Evolutionary conservation across 2,888 invertebrate species (phyloP).

Genomic region (Caenorhabditis sp.): DNA sequence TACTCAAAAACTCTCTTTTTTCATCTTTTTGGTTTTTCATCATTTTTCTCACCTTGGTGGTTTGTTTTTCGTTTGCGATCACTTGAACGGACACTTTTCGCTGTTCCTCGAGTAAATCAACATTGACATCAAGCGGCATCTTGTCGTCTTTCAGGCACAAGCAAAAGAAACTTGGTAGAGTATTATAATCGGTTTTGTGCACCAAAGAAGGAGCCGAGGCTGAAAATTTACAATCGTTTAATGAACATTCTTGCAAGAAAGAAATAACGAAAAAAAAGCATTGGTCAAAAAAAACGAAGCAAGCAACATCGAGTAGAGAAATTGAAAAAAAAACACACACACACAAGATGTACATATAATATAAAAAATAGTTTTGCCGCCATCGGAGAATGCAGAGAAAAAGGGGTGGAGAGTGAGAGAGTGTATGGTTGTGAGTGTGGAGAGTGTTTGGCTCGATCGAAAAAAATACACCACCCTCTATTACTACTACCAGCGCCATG

Average conservation of each 20-base stretch:
- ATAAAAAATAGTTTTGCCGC: not conserved
- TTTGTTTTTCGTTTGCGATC: conserved; percentile 19
- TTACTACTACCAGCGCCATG: no score
- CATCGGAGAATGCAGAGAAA: not conserved
- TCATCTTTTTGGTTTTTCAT: conserved; percentile 1
- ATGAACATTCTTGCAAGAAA: not conserved
- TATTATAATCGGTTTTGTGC: conserved; percentile 4
- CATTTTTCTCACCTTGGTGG: conserved; percentile 12
- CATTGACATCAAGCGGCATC: conserved; percentile 32
- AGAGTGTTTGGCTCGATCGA: not conserved
- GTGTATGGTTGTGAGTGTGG: not conserved
- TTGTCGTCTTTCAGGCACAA: not conserved
- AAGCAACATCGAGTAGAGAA: not conserved
- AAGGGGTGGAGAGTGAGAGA: not conserved
- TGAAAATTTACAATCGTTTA: conserved; percentile 15
- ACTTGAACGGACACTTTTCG: conserved; percentile 34
- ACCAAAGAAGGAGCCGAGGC: conserved; percentile 42
- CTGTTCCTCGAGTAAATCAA: conserved; percentile 40
- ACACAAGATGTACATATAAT: not conserved
- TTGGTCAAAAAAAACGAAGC: not conserved
- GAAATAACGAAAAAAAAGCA: not conserved
- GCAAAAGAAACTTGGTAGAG: not conserved
- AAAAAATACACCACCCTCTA: no score
- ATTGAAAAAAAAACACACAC: not conserved
- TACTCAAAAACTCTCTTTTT: not conserved